Evolutionary conservation across 2,797 vertebrate species (phyloP).

Genomic region (Pogonophryne albipinna): DNA sequence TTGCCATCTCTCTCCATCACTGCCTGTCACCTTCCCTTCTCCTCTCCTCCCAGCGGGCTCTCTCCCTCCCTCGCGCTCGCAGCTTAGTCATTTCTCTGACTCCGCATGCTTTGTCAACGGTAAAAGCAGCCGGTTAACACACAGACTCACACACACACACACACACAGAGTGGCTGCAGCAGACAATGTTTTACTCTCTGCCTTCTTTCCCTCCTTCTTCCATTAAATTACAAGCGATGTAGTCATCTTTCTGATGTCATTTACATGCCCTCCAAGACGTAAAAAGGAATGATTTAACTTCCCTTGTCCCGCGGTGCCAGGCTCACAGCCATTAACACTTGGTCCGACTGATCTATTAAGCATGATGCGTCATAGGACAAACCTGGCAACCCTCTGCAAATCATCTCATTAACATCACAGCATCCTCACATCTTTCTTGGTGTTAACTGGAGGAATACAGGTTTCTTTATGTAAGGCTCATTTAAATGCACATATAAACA

Average conservation of each 20-base stretch:
- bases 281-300: conserved; percentile 39
- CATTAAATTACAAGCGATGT: conserved; percentile 46
- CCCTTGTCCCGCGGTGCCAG: conserved; percentile 17
- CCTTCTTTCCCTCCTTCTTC: conserved; percentile 32
- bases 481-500: conserved; percentile 20
- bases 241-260: conserved; percentile 69
- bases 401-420: conserved; percentile 26
- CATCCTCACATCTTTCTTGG: neutral
- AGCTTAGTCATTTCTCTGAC: conserved; percentile 75
- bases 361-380: conserved; percentile 51
- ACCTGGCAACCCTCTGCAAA: conserved; percentile 29
- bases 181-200: conserved; percentile 57
- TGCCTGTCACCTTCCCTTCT: conserved; percentile 47
- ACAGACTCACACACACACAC: conserved; percentile 38
- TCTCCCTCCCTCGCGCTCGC: conserved; percentile 2
- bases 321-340: conserved; percentile 26
- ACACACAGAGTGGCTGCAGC: conserved; percentile 24
- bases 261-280: conserved; percentile 10
- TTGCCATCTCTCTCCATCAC: conserved; percentile 38
- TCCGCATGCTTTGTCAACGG: conserved; percentile 68
- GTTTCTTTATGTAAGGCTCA: conserved; percentile 17
- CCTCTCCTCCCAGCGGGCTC: conserved; percentile 23
- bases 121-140: conserved; percentile 51
- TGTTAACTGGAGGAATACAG: neutral
- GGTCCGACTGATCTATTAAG: neutral